These are phyloP conservation scores for Gobius niger DNA, from an alignment of 2,113 vertebrate species.

Conservation along the genomic window DNA sequence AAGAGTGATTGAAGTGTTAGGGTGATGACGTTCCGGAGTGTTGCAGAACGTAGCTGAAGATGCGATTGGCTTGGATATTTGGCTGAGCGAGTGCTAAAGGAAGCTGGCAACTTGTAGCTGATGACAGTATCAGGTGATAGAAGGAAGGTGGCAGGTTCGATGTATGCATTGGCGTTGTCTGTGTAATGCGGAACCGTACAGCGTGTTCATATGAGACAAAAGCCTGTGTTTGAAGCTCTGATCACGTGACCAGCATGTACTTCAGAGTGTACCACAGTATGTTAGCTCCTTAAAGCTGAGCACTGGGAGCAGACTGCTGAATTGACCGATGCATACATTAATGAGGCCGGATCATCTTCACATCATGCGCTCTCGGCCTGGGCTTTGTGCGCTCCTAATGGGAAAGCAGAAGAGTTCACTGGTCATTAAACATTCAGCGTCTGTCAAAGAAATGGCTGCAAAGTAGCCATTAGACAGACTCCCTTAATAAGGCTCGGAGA, in stretches of 20 bases:
- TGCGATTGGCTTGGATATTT: too few species aligned
- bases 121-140: too few species aligned
- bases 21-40: too few species aligned
- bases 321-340: constrained; percentile 60
- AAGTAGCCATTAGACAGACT: constrained; percentile 49
- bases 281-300: constrained; percentile 15
- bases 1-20: too few species aligned
- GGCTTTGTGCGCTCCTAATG: constrained; percentile 42
- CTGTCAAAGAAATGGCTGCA: constrained; percentile 35
- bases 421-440: constrained; percentile 51
- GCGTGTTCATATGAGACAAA: constrained; percentile 2
- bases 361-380: constrained; percentile 53
- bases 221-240: constrained; percentile 9
- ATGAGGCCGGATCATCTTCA: constrained; percentile 54
- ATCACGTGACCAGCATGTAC: constrained; percentile 9
- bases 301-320: constrained; percentile 27
- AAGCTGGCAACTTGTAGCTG: too few species aligned
- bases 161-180: too few species aligned
- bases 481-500: constrained; percentile 46
- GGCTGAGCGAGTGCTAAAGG: too few species aligned
- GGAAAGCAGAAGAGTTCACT: constrained; percentile 61
- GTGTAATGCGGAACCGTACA: too few species aligned
- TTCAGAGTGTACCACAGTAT: constrained; percentile 5
- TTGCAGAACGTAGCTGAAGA: too few species aligned
- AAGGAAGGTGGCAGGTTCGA: too few species aligned